These are phyloP conservation scores for Drosophila anomalata DNA, from an alignment of 2,888 invertebrate genomes.

Conservation along the genomic window DNA sequence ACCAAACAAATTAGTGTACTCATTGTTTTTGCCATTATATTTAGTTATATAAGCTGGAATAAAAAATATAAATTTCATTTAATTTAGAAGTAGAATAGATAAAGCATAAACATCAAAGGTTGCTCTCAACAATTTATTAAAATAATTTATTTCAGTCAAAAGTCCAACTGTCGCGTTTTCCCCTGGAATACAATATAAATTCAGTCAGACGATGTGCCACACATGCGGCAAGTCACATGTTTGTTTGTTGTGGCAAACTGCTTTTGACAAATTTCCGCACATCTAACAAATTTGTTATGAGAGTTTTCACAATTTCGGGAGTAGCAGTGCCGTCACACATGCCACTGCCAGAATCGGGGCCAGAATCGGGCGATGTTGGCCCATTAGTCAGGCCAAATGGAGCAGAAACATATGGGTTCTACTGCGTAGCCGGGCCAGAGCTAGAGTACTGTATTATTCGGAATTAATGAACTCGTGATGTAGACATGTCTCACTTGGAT, in stretches of 20 bases:
- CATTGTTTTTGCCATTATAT: not conserved
- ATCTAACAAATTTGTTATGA: constrained; percentile 68
- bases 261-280: constrained; percentile 63
- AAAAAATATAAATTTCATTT: not conserved
- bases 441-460: constrained; percentile 29
- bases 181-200: constrained; percentile 3
- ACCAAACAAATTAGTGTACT: constrained; percentile 6
- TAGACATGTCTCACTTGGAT: constrained; percentile 57
- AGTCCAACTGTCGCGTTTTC: constrained; percentile 8
- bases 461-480: constrained; percentile 73
- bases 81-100: not conserved
- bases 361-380: constrained; percentile 18
- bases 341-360: constrained; percentile 17
- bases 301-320: constrained; percentile 58
- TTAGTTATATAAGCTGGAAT: not conserved
- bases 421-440: not conserved
- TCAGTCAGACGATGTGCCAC: constrained; percentile 6
- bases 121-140: not conserved
- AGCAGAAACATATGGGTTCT: constrained; percentile 35
- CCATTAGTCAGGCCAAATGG: constrained; percentile 66
- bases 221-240: constrained; percentile 22
- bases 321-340: constrained; percentile 20
- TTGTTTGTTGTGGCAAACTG: constrained; percentile 37
- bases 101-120: not conserved
- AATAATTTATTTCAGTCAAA: constrained; percentile 10